A percentile compares a stretch with the other conserved stretches of the same genome.
Evolutionary conservation across 2,797 vertebrate species (phyloP).

Genomic region (Bradypus variegatus): DNA sequence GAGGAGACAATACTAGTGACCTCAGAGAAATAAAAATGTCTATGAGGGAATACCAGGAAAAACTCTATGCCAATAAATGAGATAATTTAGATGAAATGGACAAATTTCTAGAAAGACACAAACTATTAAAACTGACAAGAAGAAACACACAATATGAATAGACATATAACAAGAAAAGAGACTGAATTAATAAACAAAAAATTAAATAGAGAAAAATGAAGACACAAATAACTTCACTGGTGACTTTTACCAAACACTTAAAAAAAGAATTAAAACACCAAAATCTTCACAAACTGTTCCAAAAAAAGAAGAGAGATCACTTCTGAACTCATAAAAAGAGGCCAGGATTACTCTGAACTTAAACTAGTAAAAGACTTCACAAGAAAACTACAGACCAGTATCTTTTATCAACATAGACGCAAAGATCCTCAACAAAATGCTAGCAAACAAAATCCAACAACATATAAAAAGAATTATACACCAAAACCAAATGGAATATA

Average conservation of each 20-base stretch:
- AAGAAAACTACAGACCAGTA: neutral
- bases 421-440: neutral
- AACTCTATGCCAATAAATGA: neutral
- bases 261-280: neutral
- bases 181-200: neutral
- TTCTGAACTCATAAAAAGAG: neutral
- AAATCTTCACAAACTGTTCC: neutral
- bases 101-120: neutral
- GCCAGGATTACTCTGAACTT: neutral
- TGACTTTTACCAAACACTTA: neutral
- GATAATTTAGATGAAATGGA: neutral
- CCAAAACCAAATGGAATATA: neutral
- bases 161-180: neutral
- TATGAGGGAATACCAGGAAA: neutral
- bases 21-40: neutral
- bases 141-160: neutral
- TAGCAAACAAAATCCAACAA: neutral
- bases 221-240: neutral
- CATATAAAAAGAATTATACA: neutral
- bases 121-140: neutral
- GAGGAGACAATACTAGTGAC: neutral
- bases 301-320: neutral
- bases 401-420: neutral
- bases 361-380: neutral
- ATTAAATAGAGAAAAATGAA: constrained; percentile 6